phyloP scores from a whole-genome alignment of 2,113 vertebrate genomes.

The Hyla sarda region DNA sequence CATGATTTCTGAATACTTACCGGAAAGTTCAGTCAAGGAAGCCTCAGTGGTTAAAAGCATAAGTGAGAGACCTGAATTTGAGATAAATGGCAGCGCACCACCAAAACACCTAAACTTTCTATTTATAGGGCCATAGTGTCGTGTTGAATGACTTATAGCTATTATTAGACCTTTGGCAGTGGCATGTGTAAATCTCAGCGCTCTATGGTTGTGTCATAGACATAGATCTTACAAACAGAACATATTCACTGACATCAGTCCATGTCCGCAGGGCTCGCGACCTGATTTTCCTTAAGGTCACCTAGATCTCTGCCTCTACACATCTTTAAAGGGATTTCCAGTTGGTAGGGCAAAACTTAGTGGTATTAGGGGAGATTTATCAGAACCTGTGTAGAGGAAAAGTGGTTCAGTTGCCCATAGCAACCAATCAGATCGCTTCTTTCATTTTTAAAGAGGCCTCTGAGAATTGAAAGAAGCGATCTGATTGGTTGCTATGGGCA shows the following conservation, averaged over 20 bases:
- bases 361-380: too few relatives aligned
- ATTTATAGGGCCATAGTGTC: not conserved
- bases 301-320: too few relatives aligned
- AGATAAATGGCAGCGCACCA: not conserved
- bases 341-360: too few relatives aligned
- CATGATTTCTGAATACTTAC: not conserved
- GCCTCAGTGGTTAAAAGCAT: conserved; percentile 24
- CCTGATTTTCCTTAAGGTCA: not conserved
- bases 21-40: conserved; percentile 16
- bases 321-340: too few relatives aligned
- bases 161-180: not conserved
- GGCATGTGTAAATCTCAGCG: not conserved
- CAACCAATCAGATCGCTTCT: too few relatives aligned
- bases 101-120: not conserved
- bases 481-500: too few relatives aligned
- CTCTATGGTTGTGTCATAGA: not conserved
- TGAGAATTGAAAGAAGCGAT: too few relatives aligned
- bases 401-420: too few relatives aligned
- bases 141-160: not conserved
- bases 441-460: too few relatives aligned
- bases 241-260: not conserved
- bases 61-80: conserved; percentile 16
- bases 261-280: not conserved
- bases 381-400: too few relatives aligned
- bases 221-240: not conserved